phyloP scores from a whole-genome alignment of 2,113 vertebrate genomes.

The Muntiacus muntjak region DNA sequence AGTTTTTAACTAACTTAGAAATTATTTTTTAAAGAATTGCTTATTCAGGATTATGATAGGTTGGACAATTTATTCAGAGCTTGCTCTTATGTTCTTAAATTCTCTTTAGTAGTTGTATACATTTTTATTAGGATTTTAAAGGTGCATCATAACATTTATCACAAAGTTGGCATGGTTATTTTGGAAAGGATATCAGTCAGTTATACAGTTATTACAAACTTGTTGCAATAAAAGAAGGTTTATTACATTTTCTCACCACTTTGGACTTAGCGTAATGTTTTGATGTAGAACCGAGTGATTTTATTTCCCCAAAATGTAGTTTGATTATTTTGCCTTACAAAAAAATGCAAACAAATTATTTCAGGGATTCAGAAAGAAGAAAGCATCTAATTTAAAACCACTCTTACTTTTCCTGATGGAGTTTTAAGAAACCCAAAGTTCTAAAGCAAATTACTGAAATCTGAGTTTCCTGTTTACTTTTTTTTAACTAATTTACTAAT shows the following conservation, averaged over 20 bases:
- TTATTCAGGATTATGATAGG: not conserved
- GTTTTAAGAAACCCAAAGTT: not conserved
- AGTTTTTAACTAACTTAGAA: not conserved
- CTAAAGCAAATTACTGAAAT: not conserved
- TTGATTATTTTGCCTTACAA: not conserved
- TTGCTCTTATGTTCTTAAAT: not conserved
- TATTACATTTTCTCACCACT: not conserved
- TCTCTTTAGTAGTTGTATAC: not conserved
- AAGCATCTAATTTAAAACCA: not conserved
- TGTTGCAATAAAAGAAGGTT: not conserved
- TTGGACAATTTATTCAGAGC: not conserved
- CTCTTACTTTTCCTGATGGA: not conserved
- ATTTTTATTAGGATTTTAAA: not conserved
- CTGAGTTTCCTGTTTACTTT: not conserved
- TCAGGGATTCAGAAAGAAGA: not conserved
- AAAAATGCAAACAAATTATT: not conserved
- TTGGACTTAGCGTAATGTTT: not conserved
- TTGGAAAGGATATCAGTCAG: not conserved
- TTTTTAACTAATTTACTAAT: not conserved
- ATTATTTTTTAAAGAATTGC: slow-evolving; percentile 14
- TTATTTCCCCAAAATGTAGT: not conserved
- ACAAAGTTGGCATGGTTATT: not conserved
- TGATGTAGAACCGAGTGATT: not conserved
- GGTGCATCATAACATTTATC: not conserved
- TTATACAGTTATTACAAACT: not conserved